Percentiles rank a stretch among this genome's conserved stretches.
Evolutionary conservation across 1,140 invertebrate genomes (phyloP).

Genomic region (Parasteatoda tepidariorum): DNA sequence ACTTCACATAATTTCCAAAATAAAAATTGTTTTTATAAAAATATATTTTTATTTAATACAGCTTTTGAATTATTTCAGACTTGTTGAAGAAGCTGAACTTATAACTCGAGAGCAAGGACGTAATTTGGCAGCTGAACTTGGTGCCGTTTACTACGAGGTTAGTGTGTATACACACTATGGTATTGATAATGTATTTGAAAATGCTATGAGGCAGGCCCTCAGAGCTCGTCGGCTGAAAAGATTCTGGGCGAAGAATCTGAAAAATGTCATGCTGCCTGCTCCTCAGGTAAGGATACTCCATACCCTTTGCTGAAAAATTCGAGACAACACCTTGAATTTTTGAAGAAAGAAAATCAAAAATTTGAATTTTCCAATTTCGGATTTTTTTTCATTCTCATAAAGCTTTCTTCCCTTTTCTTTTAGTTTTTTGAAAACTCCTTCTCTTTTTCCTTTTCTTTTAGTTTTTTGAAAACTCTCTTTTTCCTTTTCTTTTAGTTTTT

Average conservation of each 20-base stretch:
- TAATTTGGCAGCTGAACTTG: constrained; percentile 86
- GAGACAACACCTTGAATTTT: no score
- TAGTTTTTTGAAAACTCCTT: no score
- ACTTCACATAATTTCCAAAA: no score
- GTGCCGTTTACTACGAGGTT: constrained; percentile 92
- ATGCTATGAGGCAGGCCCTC: constrained; percentile 89
- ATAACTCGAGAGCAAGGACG: constrained; percentile 93
- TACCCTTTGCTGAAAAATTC: no score
- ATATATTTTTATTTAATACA: no score
- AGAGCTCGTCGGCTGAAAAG: constrained; percentile 87
- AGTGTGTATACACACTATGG: constrained; percentile 92
- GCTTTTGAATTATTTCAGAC: constrained; percentile 74
- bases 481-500: no score
- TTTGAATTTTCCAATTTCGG: neutral
- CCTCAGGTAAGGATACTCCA: constrained; percentile 78
- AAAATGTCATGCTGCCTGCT: constrained; percentile 86
- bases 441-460: no score
- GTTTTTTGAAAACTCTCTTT: no score
- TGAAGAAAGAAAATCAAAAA: neutral
- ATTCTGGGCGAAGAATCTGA: constrained; percentile 96
- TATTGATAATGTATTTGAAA: constrained; percentile 92
- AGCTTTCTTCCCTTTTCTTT: no score
- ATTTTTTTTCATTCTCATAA: neutral
- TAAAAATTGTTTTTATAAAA: no score
- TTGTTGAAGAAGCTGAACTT: constrained; percentile 87